These are phyloP conservation scores for Lota lota DNA, from an alignment of 2,113 vertebrate genomes.

Conservation along the genomic window DNA sequence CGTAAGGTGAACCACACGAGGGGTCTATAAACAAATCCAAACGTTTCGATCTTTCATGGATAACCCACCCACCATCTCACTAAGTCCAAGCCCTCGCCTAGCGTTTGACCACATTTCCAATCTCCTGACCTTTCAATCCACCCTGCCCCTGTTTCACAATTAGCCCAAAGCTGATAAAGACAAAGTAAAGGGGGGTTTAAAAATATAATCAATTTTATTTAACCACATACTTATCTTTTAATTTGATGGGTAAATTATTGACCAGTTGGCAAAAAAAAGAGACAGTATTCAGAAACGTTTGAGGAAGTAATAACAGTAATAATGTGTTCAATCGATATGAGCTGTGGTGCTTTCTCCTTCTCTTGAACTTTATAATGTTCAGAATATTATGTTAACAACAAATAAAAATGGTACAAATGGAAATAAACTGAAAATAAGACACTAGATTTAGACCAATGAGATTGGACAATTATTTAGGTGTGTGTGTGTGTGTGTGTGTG, in stretches of 20 bases:
- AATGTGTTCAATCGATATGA: no score
- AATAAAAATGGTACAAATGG: not conserved
- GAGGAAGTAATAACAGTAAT: not conserved
- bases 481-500: not conserved
- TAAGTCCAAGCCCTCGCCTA: no score
- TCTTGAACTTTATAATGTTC: no score
- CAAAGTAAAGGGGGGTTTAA: slow-evolving; percentile 26
- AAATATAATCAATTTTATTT: slow-evolving; percentile 35
- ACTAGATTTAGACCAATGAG: slow-evolving; percentile 3
- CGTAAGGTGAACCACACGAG: not conserved
- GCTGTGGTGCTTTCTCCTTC: no score
- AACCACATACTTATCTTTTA: slow-evolving; percentile 64
- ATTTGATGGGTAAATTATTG: slow-evolving; percentile 48
- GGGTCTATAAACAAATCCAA: no score
- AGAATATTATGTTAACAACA: slow-evolving; percentile 11
- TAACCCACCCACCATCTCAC: not conserved
- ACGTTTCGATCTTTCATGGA: no score
- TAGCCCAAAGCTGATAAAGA: slow-evolving; percentile 63
- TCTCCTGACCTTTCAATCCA: slow-evolving; percentile 64
- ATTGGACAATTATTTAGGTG: slow-evolving; percentile 15
- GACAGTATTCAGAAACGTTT: not conserved
- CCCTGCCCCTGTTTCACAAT: slow-evolving; percentile 44
- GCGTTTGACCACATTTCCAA: slow-evolving; percentile 43
- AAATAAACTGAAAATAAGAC: not conserved
- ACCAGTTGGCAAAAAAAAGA: not conserved